Conservation (phyloP, 1,140 invertebrate species). For the Apis dorsata region DNA sequence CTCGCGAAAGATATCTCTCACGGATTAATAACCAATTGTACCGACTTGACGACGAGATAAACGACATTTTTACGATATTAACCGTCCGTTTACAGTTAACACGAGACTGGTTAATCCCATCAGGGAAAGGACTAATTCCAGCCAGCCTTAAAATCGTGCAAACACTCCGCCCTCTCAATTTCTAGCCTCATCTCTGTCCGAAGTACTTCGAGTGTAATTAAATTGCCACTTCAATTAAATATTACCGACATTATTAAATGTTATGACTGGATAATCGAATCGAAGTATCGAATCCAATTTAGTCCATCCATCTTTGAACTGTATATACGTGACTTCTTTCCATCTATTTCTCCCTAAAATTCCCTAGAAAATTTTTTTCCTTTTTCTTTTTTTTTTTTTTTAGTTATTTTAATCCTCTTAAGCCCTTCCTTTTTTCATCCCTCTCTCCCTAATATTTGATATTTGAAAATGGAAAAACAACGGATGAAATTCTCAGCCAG, state of each 20-base stretch:
- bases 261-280: not conserved
- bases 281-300: not conserved
- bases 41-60: not conserved
- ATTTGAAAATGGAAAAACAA: not conserved
- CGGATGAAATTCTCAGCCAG: not conserved
- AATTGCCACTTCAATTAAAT: constrained; percentile 9
- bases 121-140: not conserved
- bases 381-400: too few species aligned
- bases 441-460: too few species aligned
- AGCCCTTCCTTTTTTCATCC: too few species aligned
- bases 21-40: not conserved
- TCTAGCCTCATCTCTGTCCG: not conserved
- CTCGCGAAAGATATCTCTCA: not conserved
- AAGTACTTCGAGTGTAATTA: not conserved
- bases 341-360: not conserved
- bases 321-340: not conserved
- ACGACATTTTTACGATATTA: constrained; percentile 1
- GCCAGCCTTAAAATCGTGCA: constrained; percentile 13
- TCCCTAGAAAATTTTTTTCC: not conserved
- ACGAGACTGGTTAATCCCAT: not conserved
- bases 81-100: not conserved
- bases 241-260: constrained; percentile 17
- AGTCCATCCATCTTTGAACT: too few species aligned
- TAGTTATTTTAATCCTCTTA: too few species aligned
- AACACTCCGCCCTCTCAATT: constrained; percentile 4